phyloP scores from a whole-genome alignment of 2,797 vertebrate species.

The Clarias platycephalus region DNA sequence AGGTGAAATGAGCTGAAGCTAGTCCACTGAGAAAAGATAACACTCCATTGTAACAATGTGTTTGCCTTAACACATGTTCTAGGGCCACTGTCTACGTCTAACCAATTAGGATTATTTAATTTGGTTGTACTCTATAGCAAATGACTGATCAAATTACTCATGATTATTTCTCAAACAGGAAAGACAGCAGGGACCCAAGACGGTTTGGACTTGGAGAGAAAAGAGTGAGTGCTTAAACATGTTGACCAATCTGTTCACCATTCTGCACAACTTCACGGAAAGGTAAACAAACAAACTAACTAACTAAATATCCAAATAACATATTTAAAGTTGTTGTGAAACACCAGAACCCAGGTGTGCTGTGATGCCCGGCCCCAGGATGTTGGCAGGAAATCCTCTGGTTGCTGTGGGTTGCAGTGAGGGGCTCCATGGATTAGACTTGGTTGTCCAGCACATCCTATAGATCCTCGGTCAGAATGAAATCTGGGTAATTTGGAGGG shows the following conservation, averaged over 20 bases:
- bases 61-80: background rate
- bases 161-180: constrained; percentile 16
- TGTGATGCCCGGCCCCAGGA: too few relatives aligned
- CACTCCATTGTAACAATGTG: background rate
- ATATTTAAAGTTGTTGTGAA: background rate
- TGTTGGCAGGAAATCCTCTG: too few relatives aligned
- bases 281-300: constrained; percentile 10
- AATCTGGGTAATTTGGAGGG: too few relatives aligned
- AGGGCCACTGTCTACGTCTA: background rate
- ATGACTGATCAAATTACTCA: background rate
- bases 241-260: constrained; percentile 13
- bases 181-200: background rate
- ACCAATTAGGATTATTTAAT: background rate
- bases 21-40: background rate
- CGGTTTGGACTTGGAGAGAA: background rate
- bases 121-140: background rate
- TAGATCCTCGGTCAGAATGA: too few relatives aligned
- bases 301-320: background rate
- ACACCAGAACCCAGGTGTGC: too few relatives aligned
- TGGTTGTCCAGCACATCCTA: too few relatives aligned
- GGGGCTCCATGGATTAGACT: too few relatives aligned
- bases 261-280: constrained; percentile 25
- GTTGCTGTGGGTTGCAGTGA: too few relatives aligned
- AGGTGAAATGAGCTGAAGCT: background rate
- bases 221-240: constrained; percentile 15